Percentiles rank a stretch among this genome's conserved stretches.
Conservation (phyloP, 2,113 vertebrate genomes). For the Phainopepla nitens region DNA sequence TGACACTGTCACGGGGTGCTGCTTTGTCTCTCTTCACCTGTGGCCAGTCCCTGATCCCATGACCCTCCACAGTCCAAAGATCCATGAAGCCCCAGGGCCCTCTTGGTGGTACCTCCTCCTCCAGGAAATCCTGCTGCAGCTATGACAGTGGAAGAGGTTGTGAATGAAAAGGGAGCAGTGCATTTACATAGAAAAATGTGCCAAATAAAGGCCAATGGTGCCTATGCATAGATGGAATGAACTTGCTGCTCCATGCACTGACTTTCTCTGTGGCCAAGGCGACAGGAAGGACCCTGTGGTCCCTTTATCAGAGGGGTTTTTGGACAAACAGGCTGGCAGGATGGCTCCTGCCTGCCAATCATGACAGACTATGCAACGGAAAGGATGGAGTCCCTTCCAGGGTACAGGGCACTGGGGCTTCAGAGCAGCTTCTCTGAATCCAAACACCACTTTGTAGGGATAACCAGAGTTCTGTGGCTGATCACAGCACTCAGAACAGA, state of each 20-base stretch:
- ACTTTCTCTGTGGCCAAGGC: background rate
- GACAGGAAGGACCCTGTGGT: background rate
- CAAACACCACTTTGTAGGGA: background rate
- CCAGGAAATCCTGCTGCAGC: background rate
- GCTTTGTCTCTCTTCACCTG: background rate
- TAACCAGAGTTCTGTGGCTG: background rate
- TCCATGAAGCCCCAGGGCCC: rapidly evolving
- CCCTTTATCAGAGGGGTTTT: background rate
- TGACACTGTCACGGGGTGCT: background rate
- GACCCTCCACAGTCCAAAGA: background rate
- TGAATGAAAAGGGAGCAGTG: background rate
- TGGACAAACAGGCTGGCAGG: background rate
- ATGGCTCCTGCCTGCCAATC: background rate
- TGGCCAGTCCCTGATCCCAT: background rate
- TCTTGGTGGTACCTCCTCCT: background rate
- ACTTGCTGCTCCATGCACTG: background rate
- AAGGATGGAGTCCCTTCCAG: background rate
- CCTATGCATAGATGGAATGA: background rate
- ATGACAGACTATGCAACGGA: background rate
- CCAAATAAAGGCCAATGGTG: background rate
- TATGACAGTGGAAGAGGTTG: background rate
- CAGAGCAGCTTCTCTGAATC: background rate
- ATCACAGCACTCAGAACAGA: background rate
- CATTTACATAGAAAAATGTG: background rate
- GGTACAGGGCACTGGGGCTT: background rate